Conservation (phyloP, 1,140 invertebrate genomes). For the Pogonognathellus flavescens region DNA sequence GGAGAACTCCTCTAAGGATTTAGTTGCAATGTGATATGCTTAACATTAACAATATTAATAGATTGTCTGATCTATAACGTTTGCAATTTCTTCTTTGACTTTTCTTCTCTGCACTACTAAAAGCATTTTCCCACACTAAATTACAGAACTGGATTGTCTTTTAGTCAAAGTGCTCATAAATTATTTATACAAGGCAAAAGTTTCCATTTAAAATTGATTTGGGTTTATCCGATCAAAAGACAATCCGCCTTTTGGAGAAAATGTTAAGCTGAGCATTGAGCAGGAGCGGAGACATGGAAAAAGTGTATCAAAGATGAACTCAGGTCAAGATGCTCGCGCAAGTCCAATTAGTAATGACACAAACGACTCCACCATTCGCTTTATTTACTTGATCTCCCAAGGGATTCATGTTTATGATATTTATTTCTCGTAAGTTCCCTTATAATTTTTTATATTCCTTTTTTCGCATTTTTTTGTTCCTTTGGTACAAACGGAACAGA, state of each 20-base stretch:
- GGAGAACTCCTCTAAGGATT: too few species aligned
- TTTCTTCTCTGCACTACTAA: too few species aligned
- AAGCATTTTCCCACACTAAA: too few species aligned
- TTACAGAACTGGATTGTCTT: too few species aligned
- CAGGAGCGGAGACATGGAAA: background rate
- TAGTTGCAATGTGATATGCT: too few species aligned
- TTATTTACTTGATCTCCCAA: constrained; percentile 77
- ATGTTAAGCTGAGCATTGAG: background rate
- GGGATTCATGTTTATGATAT: constrained; percentile 77
- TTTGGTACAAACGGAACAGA: background rate
- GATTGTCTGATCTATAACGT: too few species aligned
- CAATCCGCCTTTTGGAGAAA: constrained; percentile 26
- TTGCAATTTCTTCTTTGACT: too few species aligned
- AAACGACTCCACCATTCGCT: constrained; percentile 70
- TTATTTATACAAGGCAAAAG: too few species aligned
- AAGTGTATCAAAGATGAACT: constrained; percentile 25
- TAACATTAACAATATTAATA: background rate
- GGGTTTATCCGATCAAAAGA: background rate
- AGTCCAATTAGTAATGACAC: constrained; percentile 65
- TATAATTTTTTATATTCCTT: background rate
- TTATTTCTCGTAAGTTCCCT: constrained; percentile 68
- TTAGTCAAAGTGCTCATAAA: too few species aligned
- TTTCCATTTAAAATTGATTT: too few species aligned
- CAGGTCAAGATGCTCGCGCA: background rate
- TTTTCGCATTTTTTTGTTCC: background rate